Percentiles rank a stretch among this genome's conserved stretches.
Conservation (phyloP, 2,888 invertebrate genomes). For the Colostygia pectinataria region DNA sequence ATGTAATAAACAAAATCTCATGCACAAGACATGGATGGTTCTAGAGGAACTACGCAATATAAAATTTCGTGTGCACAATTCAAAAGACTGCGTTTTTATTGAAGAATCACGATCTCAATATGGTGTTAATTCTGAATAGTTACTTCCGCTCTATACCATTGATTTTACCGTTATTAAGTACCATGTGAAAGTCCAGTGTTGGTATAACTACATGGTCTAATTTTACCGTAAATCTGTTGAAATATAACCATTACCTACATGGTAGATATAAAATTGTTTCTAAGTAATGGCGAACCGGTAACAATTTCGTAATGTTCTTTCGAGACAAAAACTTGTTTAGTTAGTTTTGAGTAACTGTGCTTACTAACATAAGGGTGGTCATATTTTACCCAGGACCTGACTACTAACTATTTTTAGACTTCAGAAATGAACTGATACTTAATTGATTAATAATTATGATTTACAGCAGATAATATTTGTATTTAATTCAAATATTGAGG, state of each 20-base stretch:
- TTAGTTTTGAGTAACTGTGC: background rate
- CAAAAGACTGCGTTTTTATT: too few relatives aligned
- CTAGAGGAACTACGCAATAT: too few relatives aligned
- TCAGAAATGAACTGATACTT: too few relatives aligned
- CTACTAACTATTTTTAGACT: too few relatives aligned
- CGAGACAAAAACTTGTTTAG: conserved; percentile 10
- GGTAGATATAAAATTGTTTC: conserved; percentile 33
- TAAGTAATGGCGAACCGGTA: conserved; percentile 19
- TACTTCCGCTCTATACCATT: conserved; percentile 57
- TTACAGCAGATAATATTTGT: too few relatives aligned
- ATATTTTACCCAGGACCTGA: too few relatives aligned
- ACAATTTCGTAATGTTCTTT: conserved; percentile 20
- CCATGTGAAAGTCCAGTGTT: conserved; percentile 47
- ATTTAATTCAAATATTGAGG: too few relatives aligned
- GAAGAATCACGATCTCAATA: background rate
- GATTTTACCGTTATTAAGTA: conserved; percentile 48
- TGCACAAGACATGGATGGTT: too few relatives aligned
- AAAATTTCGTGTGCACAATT: too few relatives aligned
- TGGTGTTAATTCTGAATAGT: background rate
- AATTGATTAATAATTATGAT: too few relatives aligned
- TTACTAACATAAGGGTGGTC: too few relatives aligned
- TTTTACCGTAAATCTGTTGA: conserved; percentile 37
- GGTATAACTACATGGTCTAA: conserved; percentile 32
- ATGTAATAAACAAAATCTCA: too few relatives aligned
- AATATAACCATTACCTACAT: conserved; percentile 34